Conservation (phyloP, 1,140 invertebrate genomes). For the Elymnias hypermnestra region DNA sequence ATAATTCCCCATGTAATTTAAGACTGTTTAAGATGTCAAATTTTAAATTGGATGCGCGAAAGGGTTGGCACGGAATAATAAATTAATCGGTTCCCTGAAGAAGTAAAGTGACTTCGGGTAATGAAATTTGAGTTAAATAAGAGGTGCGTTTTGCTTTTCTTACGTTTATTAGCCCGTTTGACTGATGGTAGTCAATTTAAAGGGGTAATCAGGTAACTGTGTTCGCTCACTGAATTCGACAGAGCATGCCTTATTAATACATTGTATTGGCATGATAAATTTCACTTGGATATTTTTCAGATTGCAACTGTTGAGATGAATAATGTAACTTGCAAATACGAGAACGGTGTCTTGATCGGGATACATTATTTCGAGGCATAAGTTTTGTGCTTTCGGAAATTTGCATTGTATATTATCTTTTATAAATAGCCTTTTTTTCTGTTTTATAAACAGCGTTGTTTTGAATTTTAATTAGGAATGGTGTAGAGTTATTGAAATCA, state of each 20-base stretch:
- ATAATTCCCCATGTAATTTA: slow-evolving; percentile 72
- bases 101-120: slow-evolving; percentile 39
- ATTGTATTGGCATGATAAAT: not conserved
- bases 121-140: slow-evolving; percentile 51
- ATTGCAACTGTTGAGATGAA: not conserved
- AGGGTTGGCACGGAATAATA: slow-evolving; percentile 64
- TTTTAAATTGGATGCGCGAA: slow-evolving; percentile 73
- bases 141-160: slow-evolving; percentile 24
- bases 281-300: not conserved
- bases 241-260: slow-evolving; percentile 3
- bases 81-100: slow-evolving; percentile 70
- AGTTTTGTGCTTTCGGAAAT: too few relatives aligned
- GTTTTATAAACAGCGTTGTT: too few relatives aligned
- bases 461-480: too few relatives aligned
- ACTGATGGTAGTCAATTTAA: slow-evolving; percentile 22
- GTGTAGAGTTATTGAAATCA: too few relatives aligned
- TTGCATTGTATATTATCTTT: too few relatives aligned
- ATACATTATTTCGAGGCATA: too few relatives aligned
- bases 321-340: not conserved
- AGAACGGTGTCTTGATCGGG: too few relatives aligned
- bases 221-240: slow-evolving; percentile 11
- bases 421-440: too few relatives aligned
- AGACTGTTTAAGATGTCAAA: slow-evolving; percentile 74
- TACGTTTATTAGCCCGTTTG: slow-evolving; percentile 19
- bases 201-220: slow-evolving; percentile 12